Evolutionary conservation across 1,140 invertebrate genomes (phyloP).

Genomic region (Eumeta japonica): DNA sequence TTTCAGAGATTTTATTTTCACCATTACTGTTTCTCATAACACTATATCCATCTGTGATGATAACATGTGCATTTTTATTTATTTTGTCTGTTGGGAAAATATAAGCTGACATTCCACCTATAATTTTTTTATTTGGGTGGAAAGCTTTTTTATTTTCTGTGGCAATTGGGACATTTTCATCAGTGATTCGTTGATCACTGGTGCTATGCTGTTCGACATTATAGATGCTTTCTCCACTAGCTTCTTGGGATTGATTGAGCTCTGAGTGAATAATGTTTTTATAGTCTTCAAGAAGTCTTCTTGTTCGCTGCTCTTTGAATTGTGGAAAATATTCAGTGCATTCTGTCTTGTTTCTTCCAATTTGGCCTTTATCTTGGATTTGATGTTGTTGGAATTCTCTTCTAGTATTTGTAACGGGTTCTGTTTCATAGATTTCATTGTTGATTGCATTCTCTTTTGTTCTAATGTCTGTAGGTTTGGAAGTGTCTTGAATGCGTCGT

Average conservation of each 20-base stretch:
- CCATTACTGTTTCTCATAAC: conserved; percentile 45
- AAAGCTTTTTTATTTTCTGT: conserved; percentile 38
- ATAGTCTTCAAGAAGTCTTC: conserved; percentile 28
- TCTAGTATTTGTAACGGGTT: conserved; percentile 22
- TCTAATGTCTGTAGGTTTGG: conserved; percentile 13
- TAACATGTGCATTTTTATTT: conserved; percentile 27
- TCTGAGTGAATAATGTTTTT: conserved; percentile 16
- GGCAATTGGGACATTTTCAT: conserved; percentile 38
- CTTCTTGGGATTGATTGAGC: conserved; percentile 25
- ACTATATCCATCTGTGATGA: conserved; percentile 49
- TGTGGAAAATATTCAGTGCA: conserved; percentile 33
- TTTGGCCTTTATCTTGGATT: conserved; percentile 35
- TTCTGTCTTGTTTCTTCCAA: conserved; percentile 39
- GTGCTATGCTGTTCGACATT: conserved; percentile 31
- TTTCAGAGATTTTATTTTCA: conserved; percentile 34
- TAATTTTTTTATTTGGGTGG: conserved; percentile 38
- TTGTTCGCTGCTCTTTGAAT: conserved; percentile 36
- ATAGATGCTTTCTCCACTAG: conserved; percentile 30
- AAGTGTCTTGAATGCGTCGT: conserved; percentile 15
- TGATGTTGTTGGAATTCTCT: conserved; percentile 26
- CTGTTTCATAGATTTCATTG: conserved; percentile 11
- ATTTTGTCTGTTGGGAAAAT: conserved; percentile 2
- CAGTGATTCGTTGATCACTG: conserved; percentile 39
- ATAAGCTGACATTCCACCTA: conserved; percentile 23
- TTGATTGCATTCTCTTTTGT: conserved; percentile 11